These are phyloP conservation scores for Aphyosemion australe DNA, from an alignment of 2,113 vertebrate genomes.

Conservation along the genomic window DNA sequence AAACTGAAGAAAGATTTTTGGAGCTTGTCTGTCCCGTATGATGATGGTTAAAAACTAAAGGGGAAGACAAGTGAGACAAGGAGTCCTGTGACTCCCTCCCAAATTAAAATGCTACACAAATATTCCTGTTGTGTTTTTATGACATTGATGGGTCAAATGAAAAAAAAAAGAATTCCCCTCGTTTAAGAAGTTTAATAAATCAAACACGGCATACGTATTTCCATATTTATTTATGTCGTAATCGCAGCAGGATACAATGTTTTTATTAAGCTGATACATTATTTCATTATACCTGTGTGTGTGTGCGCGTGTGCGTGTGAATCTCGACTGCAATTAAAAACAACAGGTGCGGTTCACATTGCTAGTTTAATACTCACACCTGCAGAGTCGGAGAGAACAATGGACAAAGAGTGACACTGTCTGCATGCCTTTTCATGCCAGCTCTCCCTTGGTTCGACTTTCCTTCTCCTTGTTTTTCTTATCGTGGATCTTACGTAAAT, in stretches of 20 bases:
- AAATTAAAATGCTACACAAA: background rate
- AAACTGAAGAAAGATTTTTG: background rate
- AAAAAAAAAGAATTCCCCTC: constrained; percentile 25
- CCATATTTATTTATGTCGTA: constrained; percentile 5
- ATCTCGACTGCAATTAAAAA: constrained; percentile 22
- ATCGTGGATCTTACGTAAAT: constrained; percentile 7
- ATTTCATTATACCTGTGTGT: background rate
- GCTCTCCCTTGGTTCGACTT: background rate
- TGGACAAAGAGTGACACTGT: constrained; percentile 49
- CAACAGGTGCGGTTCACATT: constrained; percentile 28
- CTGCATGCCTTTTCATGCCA: constrained; percentile 21
- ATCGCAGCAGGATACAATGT: background rate
- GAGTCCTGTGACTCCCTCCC: background rate
- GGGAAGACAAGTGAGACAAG: background rate
- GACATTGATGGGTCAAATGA: constrained; percentile 23
- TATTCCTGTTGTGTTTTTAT: constrained; percentile 37
- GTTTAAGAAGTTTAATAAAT: constrained; percentile 9
- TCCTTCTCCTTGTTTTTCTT: constrained; percentile 2
- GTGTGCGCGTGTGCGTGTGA: constrained; percentile 10
- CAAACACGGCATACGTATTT: background rate
- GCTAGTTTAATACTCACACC: constrained; percentile 34
- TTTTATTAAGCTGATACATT: constrained; percentile 5
- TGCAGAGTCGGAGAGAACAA: constrained; percentile 53
- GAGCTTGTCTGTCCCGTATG: background rate
- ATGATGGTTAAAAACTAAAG: background rate